phyloP scores from a whole-genome alignment of 2,113 vertebrate species.

The Ploceus nigricollis region DNA sequence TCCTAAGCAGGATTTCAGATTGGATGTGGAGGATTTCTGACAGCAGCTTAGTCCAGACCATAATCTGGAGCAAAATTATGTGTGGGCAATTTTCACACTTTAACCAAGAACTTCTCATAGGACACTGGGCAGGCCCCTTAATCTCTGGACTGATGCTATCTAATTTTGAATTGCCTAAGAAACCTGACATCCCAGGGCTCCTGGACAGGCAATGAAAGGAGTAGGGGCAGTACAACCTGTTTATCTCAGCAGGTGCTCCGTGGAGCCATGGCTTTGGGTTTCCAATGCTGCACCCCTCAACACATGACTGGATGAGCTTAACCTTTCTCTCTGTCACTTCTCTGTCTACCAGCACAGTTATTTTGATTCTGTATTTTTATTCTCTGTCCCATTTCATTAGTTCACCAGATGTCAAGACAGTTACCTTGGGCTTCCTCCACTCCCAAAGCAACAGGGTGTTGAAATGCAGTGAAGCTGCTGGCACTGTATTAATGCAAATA shows the following conservation, averaged over 20 bases:
- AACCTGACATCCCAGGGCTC: background rate
- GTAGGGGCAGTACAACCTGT: too few species aligned
- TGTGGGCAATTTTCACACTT: background rate
- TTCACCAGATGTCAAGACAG: background rate
- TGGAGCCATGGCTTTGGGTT: background rate
- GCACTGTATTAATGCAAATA: background rate
- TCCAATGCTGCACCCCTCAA: background rate
- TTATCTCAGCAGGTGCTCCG: background rate
- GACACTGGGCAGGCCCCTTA: background rate
- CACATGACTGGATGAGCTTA: accelerated
- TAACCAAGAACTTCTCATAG: background rate
- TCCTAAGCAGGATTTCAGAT: background rate
- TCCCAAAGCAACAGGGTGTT: background rate
- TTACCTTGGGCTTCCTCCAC: background rate
- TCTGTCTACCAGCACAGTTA: background rate
- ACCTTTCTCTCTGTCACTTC: background rate
- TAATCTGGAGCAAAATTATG: background rate
- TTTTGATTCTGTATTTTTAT: background rate
- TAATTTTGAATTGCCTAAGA: background rate
- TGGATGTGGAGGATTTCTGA: background rate
- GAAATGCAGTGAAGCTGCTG: background rate
- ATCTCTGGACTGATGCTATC: background rate
- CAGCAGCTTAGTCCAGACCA: background rate
- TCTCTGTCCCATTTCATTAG: background rate
- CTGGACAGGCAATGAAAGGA: background rate